These are phyloP conservation scores for Acrobasis suavella DNA, from an alignment of 2,888 invertebrate species.

Conservation along the genomic window DNA sequence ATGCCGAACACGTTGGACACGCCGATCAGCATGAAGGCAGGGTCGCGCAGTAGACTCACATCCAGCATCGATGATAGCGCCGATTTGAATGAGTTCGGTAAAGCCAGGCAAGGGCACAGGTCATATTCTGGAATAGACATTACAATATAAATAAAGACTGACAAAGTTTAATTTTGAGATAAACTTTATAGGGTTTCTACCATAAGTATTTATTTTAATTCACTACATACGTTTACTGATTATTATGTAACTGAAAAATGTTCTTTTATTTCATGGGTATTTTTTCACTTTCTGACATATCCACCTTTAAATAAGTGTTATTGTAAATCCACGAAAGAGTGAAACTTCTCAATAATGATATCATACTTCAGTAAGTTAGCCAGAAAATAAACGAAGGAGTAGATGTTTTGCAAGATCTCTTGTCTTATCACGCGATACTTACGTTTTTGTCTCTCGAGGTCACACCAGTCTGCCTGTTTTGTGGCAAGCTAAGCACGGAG, in stretches of 20 bases:
- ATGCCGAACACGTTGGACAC: conserved; percentile 98
- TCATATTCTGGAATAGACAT: conserved; percentile 84
- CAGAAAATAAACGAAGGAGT: too few relatives aligned
- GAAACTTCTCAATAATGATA: too few relatives aligned
- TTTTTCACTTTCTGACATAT: too few relatives aligned
- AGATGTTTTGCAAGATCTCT: too few relatives aligned
- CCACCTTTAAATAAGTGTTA: too few relatives aligned
- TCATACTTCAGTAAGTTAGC: too few relatives aligned
- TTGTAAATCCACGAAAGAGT: too few relatives aligned
- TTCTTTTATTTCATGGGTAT: too few relatives aligned
- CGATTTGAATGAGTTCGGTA: conserved; percentile 91
- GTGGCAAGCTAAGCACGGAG: conserved; percentile 93
- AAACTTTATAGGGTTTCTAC: too few relatives aligned
- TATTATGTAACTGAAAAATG: too few relatives aligned
- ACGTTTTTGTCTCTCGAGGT: conserved; percentile 88
- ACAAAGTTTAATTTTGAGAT: not conserved
- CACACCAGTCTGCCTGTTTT: conserved; percentile 83
- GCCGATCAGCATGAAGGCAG: conserved; percentile 95
- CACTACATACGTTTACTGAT: too few relatives aligned
- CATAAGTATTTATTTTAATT: too few relatives aligned
- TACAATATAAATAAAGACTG: conserved; percentile 1
- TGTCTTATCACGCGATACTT: conserved; percentile 50
- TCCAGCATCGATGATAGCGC: conserved; percentile 95
- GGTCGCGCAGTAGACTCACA: conserved; percentile 92
- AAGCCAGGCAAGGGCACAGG: conserved; percentile 89